Evolutionary conservation across 2,888 invertebrate genomes (phyloP).

Genomic region (Galeruca laticollis): DNA sequence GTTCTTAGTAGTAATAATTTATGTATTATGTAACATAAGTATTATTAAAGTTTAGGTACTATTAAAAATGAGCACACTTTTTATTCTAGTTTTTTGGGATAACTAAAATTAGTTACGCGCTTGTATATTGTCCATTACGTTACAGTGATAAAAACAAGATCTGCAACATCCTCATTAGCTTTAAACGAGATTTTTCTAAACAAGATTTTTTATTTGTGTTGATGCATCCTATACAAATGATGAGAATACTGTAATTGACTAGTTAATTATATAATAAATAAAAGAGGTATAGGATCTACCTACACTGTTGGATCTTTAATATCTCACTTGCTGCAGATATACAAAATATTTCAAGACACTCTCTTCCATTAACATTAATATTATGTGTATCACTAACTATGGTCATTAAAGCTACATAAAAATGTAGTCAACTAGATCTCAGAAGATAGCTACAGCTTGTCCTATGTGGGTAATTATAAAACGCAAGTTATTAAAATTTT

Average conservation of each 20-base stretch:
- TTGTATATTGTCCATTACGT: too few species aligned
- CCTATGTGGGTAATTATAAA: neutral
- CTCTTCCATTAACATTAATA: neutral
- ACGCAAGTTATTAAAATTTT: neutral
- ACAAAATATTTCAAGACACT: neutral
- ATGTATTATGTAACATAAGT: too few species aligned
- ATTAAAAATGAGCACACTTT: too few species aligned
- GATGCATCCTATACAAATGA: neutral
- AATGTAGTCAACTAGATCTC: neutral
- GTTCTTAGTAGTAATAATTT: too few species aligned
- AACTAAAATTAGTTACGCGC: too few species aligned
- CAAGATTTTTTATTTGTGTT: constrained; percentile 7
- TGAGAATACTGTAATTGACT: neutral
- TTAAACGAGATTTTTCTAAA: constrained; percentile 6
- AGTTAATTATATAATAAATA: neutral
- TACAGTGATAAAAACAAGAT: neutral
- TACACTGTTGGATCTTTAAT: neutral
- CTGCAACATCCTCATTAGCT: constrained; percentile 6
- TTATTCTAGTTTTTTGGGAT: too few species aligned
- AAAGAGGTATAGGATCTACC: neutral
- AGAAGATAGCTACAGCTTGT: neutral
- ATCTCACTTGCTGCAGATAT: neutral
- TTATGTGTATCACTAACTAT: neutral
- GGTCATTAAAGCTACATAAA: neutral
- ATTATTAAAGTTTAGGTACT: too few species aligned